Conservation (phyloP, 2,888 invertebrate genomes). For the Sicus ferrugineus region DNA sequence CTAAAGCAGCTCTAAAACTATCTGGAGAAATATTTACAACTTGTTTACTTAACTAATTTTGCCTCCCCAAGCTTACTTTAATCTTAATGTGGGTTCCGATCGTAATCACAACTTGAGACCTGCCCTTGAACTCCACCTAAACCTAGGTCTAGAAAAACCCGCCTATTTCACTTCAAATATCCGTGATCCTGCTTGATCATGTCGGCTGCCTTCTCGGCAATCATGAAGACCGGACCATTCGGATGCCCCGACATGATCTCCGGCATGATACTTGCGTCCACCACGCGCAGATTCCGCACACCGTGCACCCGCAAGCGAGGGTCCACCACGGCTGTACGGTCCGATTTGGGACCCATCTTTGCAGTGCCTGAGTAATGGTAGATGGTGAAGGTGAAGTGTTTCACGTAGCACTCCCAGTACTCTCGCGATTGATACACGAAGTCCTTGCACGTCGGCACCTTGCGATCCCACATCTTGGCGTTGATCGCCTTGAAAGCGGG, state of each 20-base stretch:
- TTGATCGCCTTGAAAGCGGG: conserved; percentile 67
- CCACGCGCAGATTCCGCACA: conserved; percentile 66
- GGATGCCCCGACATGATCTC: conserved; percentile 68
- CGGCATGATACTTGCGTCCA: conserved; percentile 68
- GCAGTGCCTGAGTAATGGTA: conserved; percentile 73
- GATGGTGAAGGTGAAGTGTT: conserved; percentile 70
- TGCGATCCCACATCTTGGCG: conserved; percentile 66
- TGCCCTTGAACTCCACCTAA: neutral
- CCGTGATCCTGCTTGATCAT: conserved; percentile 67
- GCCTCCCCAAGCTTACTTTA: neutral
- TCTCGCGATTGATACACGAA: conserved; percentile 67
- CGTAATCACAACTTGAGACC: too few relatives aligned
- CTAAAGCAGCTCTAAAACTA: too few relatives aligned
- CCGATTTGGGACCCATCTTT: conserved; percentile 72
- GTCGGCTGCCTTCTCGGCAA: conserved; percentile 69
- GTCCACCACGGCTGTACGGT: conserved; percentile 72
- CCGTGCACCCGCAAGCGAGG: conserved; percentile 68
- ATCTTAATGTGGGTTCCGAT: too few relatives aligned
- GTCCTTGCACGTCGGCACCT: conserved; percentile 70
- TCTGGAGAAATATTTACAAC: neutral
- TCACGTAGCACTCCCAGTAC: conserved; percentile 74
- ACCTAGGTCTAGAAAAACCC: too few relatives aligned
- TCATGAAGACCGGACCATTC: conserved; percentile 69
- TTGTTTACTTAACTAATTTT: neutral
- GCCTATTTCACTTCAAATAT: conserved; percentile 53